phyloP scores from a whole-genome alignment of 2,888 invertebrate species.

The Lochmaea crataegi region DNA sequence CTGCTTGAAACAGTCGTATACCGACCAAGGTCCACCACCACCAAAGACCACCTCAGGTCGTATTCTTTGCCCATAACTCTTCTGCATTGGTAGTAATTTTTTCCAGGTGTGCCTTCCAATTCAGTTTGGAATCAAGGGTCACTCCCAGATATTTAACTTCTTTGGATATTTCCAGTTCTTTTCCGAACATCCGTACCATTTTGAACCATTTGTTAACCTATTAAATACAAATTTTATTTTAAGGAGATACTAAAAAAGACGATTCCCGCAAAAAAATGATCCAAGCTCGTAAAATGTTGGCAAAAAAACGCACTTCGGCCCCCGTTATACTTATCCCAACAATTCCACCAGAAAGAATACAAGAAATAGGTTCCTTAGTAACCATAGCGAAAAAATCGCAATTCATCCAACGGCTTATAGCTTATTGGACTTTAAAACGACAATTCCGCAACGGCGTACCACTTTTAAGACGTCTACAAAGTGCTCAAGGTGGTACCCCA shows the following conservation, averaged over 20 bases:
- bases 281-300: constrained; percentile 86
- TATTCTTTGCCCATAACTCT: no score
- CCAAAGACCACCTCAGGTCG: no score
- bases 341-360: constrained; percentile 87
- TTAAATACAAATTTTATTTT: constrained; percentile 5
- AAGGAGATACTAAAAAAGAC: constrained; percentile 65
- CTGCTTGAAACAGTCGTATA: no score
- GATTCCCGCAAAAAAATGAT: constrained; percentile 86
- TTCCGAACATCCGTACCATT: no score
- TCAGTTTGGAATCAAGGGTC: no score
- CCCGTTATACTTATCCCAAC: constrained; percentile 95
- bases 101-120: no score
- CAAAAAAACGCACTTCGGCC: constrained; percentile 89
- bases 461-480: constrained; percentile 85
- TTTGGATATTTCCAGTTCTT: no score
- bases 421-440: constrained; percentile 97
- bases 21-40: no score
- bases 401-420: constrained; percentile 89
- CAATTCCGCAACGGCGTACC: constrained; percentile 97
- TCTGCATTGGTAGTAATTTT: no score
- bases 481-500: constrained; percentile 61
- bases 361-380: constrained; percentile 86
- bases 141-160: no score
- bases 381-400: constrained; percentile 79
- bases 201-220: neutral